Conservation (phyloP, 2,797 vertebrate species). For the Galaxias olidus region DNA sequence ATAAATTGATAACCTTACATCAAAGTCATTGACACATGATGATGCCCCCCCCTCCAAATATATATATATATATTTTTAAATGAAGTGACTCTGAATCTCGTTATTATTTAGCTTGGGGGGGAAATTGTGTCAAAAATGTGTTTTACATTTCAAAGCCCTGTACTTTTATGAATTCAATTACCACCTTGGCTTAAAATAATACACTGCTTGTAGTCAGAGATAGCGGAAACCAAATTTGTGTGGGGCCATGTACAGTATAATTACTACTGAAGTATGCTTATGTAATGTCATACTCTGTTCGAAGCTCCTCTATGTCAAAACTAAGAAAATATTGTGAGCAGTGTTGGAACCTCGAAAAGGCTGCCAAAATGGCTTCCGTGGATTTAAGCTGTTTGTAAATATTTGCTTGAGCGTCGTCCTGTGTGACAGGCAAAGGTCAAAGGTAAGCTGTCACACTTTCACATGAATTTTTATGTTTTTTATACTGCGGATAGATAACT, state of each 20-base stretch:
- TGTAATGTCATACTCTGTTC: constrained; percentile 33
- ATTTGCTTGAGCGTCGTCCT: constrained; percentile 4
- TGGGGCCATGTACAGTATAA: constrained; percentile 31
- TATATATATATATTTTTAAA: too few species aligned
- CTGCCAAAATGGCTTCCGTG: not conserved
- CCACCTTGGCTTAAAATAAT: constrained; percentile 46
- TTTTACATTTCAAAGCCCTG: constrained; percentile 53
- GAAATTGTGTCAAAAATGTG: constrained; percentile 21
- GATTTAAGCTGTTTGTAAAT: constrained; percentile 7
- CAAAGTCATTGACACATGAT: constrained; percentile 35
- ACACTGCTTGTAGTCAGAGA: constrained; percentile 23
- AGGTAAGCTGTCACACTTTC: not conserved
- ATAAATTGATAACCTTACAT: constrained; percentile 46
- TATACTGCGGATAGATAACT: constrained; percentile 14
- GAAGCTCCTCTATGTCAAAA: constrained; percentile 23
- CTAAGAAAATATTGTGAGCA: constrained; percentile 20
- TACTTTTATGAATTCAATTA: constrained; percentile 52
- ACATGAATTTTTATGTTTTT: too few species aligned
- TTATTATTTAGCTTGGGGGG: constrained; percentile 58
- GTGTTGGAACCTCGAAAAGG: constrained; percentile 12
- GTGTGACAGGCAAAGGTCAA: constrained; percentile 2
- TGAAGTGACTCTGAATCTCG: constrained; percentile 50
- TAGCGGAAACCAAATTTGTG: constrained; percentile 25
- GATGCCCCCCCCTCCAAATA: too few species aligned
- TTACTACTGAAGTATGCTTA: constrained; percentile 33